phyloP scores from a whole-genome alignment of 2,888 invertebrate genomes.

The Ophion slaviceki region DNA sequence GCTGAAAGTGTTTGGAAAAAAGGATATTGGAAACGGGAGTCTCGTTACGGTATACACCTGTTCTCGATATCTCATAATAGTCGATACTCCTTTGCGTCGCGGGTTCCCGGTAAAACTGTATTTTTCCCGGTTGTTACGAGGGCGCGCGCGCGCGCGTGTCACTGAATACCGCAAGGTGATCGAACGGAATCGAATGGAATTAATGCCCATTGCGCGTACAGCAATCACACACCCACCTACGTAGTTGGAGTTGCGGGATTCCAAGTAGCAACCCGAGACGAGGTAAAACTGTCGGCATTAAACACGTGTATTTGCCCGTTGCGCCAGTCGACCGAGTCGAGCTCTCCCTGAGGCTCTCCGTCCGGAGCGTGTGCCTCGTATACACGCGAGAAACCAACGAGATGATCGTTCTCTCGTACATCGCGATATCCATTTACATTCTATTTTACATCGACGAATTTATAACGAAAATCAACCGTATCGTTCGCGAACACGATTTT shows the following conservation, averaged over 20 bases:
- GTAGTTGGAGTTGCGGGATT: slow-evolving; percentile 41
- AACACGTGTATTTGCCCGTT: slow-evolving; percentile 59
- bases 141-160: slow-evolving; percentile 26
- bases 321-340: slow-evolving; percentile 65
- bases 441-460: slow-evolving; percentile 62
- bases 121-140: slow-evolving; percentile 42
- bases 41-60: slow-evolving; percentile 20
- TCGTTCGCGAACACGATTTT: slow-evolving; percentile 7
- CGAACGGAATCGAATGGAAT: slow-evolving; percentile 70
- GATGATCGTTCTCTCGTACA: slow-evolving; percentile 62
- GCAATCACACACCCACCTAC: slow-evolving; percentile 63
- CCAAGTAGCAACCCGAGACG: slow-evolving; percentile 44
- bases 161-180: slow-evolving; percentile 66
- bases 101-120: slow-evolving; percentile 57
- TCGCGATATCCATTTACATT: slow-evolving; percentile 62
- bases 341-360: slow-evolving; percentile 42
- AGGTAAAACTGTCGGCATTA: slow-evolving; percentile 48
- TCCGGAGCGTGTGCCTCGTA: neutral
- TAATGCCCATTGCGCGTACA: slow-evolving; percentile 69
- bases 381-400: slow-evolving; percentile 14
- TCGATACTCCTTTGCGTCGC: slow-evolving; percentile 48
- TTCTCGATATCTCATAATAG: slow-evolving; percentile 39
- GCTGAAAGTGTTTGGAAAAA: neutral
- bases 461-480: slow-evolving; percentile 42
- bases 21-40: neutral